A percentile compares a stretch with the other conserved stretches of the same genome.
phyloP scores from a whole-genome alignment of 2,888 invertebrate species.

The Zygaena filipendulae region DNA sequence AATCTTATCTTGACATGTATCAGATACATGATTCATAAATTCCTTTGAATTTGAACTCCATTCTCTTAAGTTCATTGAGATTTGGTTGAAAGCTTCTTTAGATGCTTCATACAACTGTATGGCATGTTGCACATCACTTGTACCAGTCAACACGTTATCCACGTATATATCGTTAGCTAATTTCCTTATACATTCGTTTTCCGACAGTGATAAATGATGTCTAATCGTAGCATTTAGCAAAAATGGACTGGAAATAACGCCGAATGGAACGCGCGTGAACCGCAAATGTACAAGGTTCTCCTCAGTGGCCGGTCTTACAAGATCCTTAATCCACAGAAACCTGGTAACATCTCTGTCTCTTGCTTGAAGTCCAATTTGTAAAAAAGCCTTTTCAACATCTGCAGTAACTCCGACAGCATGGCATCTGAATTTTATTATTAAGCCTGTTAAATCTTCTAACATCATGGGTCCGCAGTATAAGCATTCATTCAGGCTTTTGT shows the following conservation, averaged over 20 bases:
- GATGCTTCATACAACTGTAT: slow-evolving; percentile 2
- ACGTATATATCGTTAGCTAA: slow-evolving; percentile 11
- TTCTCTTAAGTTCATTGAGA: slow-evolving; percentile 12
- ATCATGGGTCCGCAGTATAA: too few species aligned
- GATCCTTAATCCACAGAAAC: slow-evolving; percentile 2
- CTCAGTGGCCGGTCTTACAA: background rate
- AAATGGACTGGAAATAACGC: slow-evolving; percentile 16
- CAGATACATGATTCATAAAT: slow-evolving; percentile 2
- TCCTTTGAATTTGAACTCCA: slow-evolving; percentile 9
- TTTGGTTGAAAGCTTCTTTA: slow-evolving; percentile 3
- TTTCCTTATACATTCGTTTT: background rate
- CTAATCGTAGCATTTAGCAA: slow-evolving; percentile 14
- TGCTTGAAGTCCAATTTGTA: slow-evolving; percentile 7
- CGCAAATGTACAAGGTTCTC: slow-evolving; percentile 9
- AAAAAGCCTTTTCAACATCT: slow-evolving; percentile 10
- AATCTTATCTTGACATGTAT: background rate
- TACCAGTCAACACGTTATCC: slow-evolving; percentile 13
- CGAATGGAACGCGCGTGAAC: slow-evolving; percentile 15
- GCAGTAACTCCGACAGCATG: background rate
- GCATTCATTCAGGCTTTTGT: background rate
- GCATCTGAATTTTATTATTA: too few species aligned
- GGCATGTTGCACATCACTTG: slow-evolving; percentile 1
- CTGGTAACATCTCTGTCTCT: slow-evolving; percentile 2
- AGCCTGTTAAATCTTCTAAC: too few species aligned
- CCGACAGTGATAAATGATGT: slow-evolving; percentile 10